phyloP scores from a whole-genome alignment of 2,888 invertebrate genomes.

The Tipula helvola region DNA sequence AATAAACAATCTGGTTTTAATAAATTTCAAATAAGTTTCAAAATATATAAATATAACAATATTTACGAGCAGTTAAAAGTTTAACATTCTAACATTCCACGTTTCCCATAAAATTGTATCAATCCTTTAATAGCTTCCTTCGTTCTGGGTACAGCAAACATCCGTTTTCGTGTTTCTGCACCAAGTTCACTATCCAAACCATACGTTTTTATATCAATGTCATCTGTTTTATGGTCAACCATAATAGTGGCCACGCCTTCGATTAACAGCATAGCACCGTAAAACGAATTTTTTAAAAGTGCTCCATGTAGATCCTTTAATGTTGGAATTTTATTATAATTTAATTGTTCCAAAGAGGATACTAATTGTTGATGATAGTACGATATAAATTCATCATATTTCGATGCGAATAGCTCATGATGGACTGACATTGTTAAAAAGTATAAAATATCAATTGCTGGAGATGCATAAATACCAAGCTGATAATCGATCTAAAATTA shows the following conservation, averaged over 20 bases:
- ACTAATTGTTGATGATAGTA: neutral
- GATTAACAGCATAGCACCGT: neutral
- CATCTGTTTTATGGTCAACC: neutral
- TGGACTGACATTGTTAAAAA: neutral
- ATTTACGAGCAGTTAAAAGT: neutral
- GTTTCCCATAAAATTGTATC: neutral
- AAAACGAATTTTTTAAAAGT: neutral
- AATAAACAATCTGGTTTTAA: neutral
- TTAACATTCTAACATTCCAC: neutral
- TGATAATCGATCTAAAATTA: constrained; percentile 24
- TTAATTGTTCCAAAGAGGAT: neutral
- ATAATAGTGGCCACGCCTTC: neutral
- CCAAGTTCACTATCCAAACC: neutral
- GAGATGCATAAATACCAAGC: constrained; percentile 20
- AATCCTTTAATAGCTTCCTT: neutral
- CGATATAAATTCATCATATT: neutral
- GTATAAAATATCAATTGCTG: neutral
- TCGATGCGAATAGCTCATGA: neutral
- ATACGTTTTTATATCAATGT: neutral
- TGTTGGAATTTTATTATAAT: neutral
- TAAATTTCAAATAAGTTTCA: neutral
- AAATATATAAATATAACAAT: too few relatives aligned
- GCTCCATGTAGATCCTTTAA: neutral
- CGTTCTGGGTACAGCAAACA: neutral
- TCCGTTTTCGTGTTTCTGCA: neutral